These are phyloP conservation scores for Lates calcarifer DNA, from an alignment of 2,113 vertebrate genomes.

Conservation along the genomic window DNA sequence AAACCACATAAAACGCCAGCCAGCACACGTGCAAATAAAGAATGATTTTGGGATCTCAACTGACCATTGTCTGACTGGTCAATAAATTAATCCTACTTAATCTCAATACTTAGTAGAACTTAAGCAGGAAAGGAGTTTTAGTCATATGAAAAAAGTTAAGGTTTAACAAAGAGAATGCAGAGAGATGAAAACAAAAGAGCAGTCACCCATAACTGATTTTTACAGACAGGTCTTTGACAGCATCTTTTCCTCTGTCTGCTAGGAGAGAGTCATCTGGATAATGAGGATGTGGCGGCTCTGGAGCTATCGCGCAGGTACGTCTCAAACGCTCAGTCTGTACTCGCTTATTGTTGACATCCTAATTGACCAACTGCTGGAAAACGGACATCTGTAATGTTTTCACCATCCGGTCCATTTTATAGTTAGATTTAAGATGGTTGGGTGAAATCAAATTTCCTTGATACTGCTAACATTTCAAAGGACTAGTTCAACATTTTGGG, in stretches of 20 bases:
- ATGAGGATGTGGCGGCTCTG: constrained; percentile 79
- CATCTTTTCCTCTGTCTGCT: constrained; percentile 68
- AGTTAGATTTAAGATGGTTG: too few relatives aligned
- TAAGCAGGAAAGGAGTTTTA: neutral
- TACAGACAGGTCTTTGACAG: constrained; percentile 53
- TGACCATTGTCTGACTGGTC: neutral
- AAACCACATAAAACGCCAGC: neutral
- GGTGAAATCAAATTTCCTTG: too few relatives aligned
- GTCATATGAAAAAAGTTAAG: neutral
- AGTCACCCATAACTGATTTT: constrained; percentile 28
- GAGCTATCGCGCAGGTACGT: constrained; percentile 87
- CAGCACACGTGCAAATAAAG: neutral
- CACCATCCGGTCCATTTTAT: too few relatives aligned
- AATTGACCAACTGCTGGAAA: neutral
- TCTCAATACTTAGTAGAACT: neutral
- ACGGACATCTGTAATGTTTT: too few relatives aligned
- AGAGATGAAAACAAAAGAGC: constrained; percentile 8
- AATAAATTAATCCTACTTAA: neutral
- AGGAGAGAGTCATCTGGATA: constrained; percentile 83
- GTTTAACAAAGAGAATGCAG: neutral
- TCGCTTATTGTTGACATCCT: neutral
- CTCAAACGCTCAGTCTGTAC: neutral
- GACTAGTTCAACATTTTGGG: too few relatives aligned
- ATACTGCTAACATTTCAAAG: too few relatives aligned
- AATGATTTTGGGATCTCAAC: neutral